Evolutionary conservation across 2,113 vertebrate species (phyloP), one percentile per base, ranked within the genome.

Genomic region (Ceyx melanurus): DNA sequence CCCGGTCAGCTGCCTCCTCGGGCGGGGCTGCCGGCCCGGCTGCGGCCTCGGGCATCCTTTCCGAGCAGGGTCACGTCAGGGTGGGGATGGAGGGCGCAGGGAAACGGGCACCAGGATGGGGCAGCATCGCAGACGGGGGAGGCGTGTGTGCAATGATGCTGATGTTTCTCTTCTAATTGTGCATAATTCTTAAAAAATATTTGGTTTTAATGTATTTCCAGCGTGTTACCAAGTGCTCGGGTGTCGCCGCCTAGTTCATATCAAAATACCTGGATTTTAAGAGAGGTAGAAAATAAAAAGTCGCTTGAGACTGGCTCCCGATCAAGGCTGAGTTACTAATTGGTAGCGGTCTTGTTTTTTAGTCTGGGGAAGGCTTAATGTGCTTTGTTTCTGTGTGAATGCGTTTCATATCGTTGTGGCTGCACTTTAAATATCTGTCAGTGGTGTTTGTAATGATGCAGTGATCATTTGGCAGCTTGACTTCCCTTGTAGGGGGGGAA

Each of bases 161-260:
- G 16, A 0, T 4, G 57, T 60, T 79, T 23, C 22, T 40, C 48
- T 25, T 15, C 48, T 26, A 5, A 16, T 13, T 11, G 28, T 0
- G 3, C 16, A 5, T 22, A 31, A 11, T 4, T 1, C 29, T 80
- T 11, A 10, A 37, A 37, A 37, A 37, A 37, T 40, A 8, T 10
- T 51, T 53, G 4, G 31, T 60, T 12, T 50, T 22, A 20, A 12
- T 1, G 16, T 23, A 15, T 14, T 45, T 46, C 16, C 8, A 9
- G 23, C 8, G 18, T 51, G 17, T 66, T 67, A 6, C 10, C 22
- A 0, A n/a, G 13, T 25, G 45, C 22, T 72, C 13, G 20, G 25
- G 40, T 62, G 78, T 43, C 43, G 2, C 19, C 5, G 3, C 10
- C 13, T 23, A 3, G 9, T 53, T 81, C 12, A 0, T 20, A 4